Base-by-base conservation (phyloP, 2,888 invertebrate genomes). In the Drosophila subquinaria region DNA sequence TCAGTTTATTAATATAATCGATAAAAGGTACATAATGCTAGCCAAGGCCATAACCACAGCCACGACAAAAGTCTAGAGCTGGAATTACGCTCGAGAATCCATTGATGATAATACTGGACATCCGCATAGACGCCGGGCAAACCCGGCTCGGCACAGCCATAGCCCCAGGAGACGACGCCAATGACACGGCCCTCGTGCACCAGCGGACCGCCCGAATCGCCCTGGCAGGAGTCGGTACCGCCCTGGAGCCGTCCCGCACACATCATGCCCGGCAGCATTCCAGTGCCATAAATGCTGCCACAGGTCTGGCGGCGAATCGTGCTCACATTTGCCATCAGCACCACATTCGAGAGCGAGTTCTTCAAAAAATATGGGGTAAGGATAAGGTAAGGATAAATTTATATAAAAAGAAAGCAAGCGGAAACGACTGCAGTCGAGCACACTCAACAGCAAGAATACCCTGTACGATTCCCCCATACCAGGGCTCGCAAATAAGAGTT, bases 81-180 rank as follows among this genome's bases (percentile, higher is more conserved):
- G 38, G 62, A 66, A 71, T 75, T 92, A 0, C 90, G 89, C 35
- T 78, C 88, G n/a, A 68, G 76, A 51, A 92, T 92, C 92, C 92
- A 92, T 51, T 90, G 81, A 1, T 68, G 73, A 33, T 92, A 92
- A 38, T 91, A 90, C 15, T 76, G 74, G 0, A 92, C 90, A 69
- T 92, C 91, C 5, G 84, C 63, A 63, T 92, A 92, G 15, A 92
- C 88, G 5, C 92, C 92, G 4, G 90, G 90, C 40, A 76, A 78
- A 0, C 82, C 80, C 4, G 76, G 78, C 52, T 81, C 81, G 1
- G 89, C 92, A 67, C 92, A 92, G 17, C 91, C 91, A 20, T 76
- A 80, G 20, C 92, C 92, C 92, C 92, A 92, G 13, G 92, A 92
- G 10, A 92, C 92, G 10, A 92, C 76, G 3, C 92, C 92, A 35